These are phyloP conservation scores for Isoperla grammatica DNA, from an alignment of 2,888 invertebrate species.

Conservation along the genomic window DNA sequence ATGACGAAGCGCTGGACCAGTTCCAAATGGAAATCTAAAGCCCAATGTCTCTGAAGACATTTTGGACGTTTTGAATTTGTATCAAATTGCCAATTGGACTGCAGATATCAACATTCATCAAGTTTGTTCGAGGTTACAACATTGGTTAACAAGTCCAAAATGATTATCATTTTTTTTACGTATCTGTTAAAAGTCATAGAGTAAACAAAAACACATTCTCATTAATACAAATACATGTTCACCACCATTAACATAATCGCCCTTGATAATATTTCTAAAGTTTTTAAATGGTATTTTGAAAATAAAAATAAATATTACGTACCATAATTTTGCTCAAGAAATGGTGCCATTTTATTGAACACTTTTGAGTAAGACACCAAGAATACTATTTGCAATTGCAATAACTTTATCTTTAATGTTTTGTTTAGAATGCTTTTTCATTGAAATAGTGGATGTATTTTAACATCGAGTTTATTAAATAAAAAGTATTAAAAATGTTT, in stretches of 20 bases:
- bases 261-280: neutral
- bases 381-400: too few relatives aligned
- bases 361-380: too few relatives aligned
- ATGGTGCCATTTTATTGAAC: constrained; percentile 16
- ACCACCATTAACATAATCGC: neutral
- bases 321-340: constrained; percentile 16
- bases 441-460: too few relatives aligned
- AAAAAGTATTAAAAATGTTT: too few relatives aligned
- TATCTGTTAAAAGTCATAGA: too few relatives aligned
- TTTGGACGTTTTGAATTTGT: neutral
- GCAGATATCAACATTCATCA: too few relatives aligned
- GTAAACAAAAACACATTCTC: neutral
- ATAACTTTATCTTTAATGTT: too few relatives aligned
- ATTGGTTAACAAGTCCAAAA: neutral
- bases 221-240: neutral
- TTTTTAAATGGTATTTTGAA: neutral
- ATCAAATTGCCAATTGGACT: neutral
- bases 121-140: neutral
- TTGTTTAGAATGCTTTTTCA: too few relatives aligned
- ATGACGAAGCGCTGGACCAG: constrained; percentile 42
- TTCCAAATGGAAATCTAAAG: constrained; percentile 46
- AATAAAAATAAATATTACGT: neutral
- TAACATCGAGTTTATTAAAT: too few relatives aligned
- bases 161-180: too few relatives aligned
- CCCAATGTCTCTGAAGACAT: neutral